Evolutionary conservation across 2,113 vertebrate species (phyloP).

Genomic region (Taurulus bubalis): DNA sequence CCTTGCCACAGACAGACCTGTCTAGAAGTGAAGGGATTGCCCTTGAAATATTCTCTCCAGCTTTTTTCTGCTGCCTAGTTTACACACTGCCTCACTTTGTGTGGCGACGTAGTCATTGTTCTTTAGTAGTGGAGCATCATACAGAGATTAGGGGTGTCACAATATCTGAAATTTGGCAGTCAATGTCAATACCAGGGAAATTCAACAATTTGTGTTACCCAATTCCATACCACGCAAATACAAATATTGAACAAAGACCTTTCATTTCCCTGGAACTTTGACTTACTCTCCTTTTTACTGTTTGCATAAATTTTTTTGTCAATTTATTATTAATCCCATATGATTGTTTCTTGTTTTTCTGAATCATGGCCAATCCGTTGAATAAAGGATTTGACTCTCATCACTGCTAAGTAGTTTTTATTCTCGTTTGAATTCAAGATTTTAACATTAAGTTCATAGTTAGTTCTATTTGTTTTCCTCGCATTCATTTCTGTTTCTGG

Average conservation of each 20-base stretch:
- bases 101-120: constrained; percentile 25
- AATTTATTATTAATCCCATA: neutral
- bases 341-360: neutral
- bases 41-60: constrained; percentile 63
- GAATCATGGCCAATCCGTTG: neutral
- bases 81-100: constrained; percentile 1
- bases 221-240: neutral
- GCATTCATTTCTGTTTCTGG: constrained; percentile 25
- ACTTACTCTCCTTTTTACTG: neutral
- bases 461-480: constrained; percentile 1
- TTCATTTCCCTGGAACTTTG: neutral
- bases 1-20: constrained; percentile 56
- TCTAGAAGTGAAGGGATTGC: constrained; percentile 65
- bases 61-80: constrained; percentile 37
- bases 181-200: neutral
- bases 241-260: neutral
- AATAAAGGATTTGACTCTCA: neutral
- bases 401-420: neutral
- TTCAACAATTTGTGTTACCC: neutral
- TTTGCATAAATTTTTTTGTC: neutral
- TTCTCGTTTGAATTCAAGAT: neutral
- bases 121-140: constrained; percentile 8
- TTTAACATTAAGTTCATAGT: neutral
- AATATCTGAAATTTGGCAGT: neutral
- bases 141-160: neutral